Evolutionary conservation across 2,113 vertebrate genomes (phyloP).

Genomic region (Camelus dromedarius): DNA sequence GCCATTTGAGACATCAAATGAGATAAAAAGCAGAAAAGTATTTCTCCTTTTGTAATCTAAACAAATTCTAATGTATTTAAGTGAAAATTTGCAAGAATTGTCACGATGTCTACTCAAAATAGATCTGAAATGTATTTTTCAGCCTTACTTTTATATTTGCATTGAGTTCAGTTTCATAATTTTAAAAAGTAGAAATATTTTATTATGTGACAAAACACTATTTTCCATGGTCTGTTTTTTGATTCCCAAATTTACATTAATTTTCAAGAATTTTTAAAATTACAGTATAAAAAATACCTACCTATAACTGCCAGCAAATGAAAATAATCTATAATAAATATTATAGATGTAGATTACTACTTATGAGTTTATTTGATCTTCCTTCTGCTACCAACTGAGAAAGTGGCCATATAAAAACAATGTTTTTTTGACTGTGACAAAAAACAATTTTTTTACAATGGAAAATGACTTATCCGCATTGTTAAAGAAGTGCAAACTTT

Average conservation of each 20-base stretch:
- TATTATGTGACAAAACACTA: neutral
- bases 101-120: neutral
- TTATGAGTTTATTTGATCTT: neutral
- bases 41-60: neutral
- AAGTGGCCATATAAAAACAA: neutral
- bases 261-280: slow-evolving; percentile 30
- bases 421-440: neutral
- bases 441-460: slow-evolving; percentile 3
- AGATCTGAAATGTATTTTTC: neutral
- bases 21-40: neutral
- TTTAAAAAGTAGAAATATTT: slow-evolving; percentile 26
- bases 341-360: neutral
- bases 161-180: neutral
- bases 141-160: neutral
- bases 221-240: neutral
- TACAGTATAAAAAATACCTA: neutral
- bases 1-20: neutral
- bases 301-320: neutral
- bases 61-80: neutral
- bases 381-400: neutral
- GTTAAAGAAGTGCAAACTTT: slow-evolving; percentile 16
- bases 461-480: neutral
- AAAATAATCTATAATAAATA: slow-evolving; percentile 29
- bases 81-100: neutral
- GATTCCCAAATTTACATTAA: neutral